These are phyloP conservation scores for Leuctra nigra DNA, from an alignment of 2,888 invertebrate genomes.

Conservation along the genomic window DNA sequence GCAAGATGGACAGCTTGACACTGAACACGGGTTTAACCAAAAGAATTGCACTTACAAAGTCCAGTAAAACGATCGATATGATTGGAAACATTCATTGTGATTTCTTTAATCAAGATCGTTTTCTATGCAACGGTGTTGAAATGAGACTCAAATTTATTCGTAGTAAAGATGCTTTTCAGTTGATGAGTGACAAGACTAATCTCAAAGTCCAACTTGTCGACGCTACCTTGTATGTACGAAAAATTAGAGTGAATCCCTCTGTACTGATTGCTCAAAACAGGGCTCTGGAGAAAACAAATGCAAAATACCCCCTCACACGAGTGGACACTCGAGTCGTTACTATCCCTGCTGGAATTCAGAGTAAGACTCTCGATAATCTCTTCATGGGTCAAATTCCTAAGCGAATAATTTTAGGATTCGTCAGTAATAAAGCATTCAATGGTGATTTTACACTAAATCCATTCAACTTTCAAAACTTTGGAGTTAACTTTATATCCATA, in stretches of 20 bases:
- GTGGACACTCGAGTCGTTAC: conserved; percentile 30
- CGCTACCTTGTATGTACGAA: conserved; percentile 31
- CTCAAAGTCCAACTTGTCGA: conserved; percentile 29
- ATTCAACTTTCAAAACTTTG: no score
- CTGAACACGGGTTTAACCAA: conserved; percentile 17
- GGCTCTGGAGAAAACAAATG: conserved; percentile 30
- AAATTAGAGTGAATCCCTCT: conserved; percentile 30
- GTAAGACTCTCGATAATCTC: conserved; percentile 22
- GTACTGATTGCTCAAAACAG: conserved; percentile 32
- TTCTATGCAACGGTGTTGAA: conserved; percentile 32
- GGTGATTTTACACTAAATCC: no score
- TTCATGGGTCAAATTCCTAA: conserved; percentile 25
- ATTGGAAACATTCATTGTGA: conserved; percentile 16
- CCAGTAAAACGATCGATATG: background rate
- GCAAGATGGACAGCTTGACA: conserved; percentile 19
- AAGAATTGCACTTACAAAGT: background rate
- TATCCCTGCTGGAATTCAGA: conserved; percentile 27
- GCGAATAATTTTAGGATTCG: conserved; percentile 24
- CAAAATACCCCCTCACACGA: conserved; percentile 30
- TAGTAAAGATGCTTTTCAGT: conserved; percentile 27
- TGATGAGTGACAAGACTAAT: conserved; percentile 21
- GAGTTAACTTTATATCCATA: no score
- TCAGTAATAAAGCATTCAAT: conserved; percentile 20
- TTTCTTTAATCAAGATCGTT: no score
- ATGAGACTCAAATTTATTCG: conserved; percentile 28